Base-by-base conservation (phyloP, 2,888 invertebrate species). In the Cetonia aurata region DNA sequence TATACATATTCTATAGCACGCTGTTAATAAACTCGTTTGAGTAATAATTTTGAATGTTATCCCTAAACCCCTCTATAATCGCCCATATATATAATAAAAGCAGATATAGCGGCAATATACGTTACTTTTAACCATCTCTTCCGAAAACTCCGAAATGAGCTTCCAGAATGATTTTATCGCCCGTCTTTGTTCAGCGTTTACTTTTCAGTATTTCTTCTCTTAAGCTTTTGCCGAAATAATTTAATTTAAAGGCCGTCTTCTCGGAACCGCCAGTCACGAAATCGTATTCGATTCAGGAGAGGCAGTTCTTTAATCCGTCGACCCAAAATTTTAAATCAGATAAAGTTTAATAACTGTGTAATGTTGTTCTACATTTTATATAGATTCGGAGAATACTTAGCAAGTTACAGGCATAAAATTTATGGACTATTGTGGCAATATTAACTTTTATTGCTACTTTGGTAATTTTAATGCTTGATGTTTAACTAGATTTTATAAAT, bases 211-310 rank as follows among this genome's bases (percentile, higher is more conserved):
- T 37, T 37, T 37, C 37, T 42, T 57, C 42, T 42, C 57, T 17
- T 42, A 17, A 10, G 41, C 19, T 57, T 37, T 37, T 19, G 33
- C 17, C 15, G 41, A 41, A 37, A 41, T 57, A 57, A 57, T 57
- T 57, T 42, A 41, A 57, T 57, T 57, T 42, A 57, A 17, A 57
- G 57, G 42, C 17, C 19, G 19, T 57, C 42, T 44, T 42, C 33
- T 57, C 19, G 10, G 42, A 57, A n/a, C 6, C 33, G 42, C 42
- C 19, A 41, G 17, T 42, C 42, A 41, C n/a, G 42, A 3, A 57
- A 42, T 42, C 19, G 19, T 57, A 57, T 57, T 41, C 17, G 42
- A 57, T 57, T 42, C 57, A 19, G 19, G 17, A 19, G 19, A 6
- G 37, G 37, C 8, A 19, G 9, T 56, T 10, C 56, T 13, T 9